Conservation (phyloP, 2,797 vertebrate genomes). For the Takifugu rubripes region DNA sequence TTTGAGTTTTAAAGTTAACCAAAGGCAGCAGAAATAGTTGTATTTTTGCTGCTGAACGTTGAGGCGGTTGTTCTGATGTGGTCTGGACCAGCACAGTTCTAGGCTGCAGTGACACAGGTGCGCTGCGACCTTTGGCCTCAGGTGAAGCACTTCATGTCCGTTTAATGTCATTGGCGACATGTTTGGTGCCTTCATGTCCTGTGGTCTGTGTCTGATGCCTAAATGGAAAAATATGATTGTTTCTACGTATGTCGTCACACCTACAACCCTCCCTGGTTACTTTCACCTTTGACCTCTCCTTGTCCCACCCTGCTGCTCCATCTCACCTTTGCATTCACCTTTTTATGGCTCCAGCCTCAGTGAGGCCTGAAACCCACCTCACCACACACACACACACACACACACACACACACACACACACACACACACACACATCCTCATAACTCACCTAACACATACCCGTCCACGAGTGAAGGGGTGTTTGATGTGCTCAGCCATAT, state of each 20-base stretch:
- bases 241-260: too few relatives aligned
- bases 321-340: too few relatives aligned
- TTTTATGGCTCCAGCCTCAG: too few relatives aligned
- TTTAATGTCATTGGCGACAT: too few relatives aligned
- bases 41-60: neutral
- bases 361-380: conserved; percentile 43
- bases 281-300: conserved; percentile 9
- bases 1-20: neutral
- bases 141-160: neutral
- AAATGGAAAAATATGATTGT: too few relatives aligned
- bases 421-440: neutral
- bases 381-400: conserved; percentile 14
- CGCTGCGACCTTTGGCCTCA: neutral
- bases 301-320: too few relatives aligned
- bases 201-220: too few relatives aligned
- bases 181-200: too few relatives aligned
- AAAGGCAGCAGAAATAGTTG: neutral
- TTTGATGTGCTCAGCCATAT: neutral
- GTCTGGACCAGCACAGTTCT: too few relatives aligned
- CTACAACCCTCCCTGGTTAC: neutral
- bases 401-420: conserved; percentile 2
- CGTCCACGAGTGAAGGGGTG: neutral
- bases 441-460: neutral
- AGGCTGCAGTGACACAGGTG: too few relatives aligned
- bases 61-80: too few relatives aligned